A percentile compares a stretch with the other conserved stretches of the same genome.
phyloP scores from a whole-genome alignment of 2,113 vertebrate species.

The Falcunculus frontatus region DNA sequence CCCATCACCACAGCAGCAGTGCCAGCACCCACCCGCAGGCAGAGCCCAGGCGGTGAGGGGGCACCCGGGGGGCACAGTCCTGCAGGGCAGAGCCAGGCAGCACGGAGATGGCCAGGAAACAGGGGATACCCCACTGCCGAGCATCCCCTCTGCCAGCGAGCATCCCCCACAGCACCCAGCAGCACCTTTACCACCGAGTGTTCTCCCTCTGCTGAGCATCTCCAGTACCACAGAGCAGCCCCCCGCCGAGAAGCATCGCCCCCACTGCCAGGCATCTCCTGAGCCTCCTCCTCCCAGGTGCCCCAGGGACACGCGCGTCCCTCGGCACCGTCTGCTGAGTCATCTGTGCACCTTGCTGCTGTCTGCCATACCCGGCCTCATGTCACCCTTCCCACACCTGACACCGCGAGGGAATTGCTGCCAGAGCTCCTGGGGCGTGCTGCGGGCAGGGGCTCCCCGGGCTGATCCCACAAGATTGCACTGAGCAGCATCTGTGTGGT shows the following conservation, averaged over 20 bases:
- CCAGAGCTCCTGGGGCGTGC: not conserved
- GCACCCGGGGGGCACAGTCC: too few relatives aligned
- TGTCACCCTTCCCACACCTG: not conserved
- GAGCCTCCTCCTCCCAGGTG: not conserved
- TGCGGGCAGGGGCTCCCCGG: not conserved
- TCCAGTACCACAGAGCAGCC: not conserved
- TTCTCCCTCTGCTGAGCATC: not conserved
- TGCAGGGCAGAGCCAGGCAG: not conserved
- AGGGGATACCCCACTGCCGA: not conserved
- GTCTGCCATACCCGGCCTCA: not conserved
- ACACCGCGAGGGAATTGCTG: accelerated
- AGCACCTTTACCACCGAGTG: accelerated
- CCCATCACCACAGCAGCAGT: not conserved
- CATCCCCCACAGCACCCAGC: not conserved
- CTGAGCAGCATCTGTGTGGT: not conserved
- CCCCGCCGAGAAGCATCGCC: not conserved
- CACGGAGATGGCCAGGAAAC: too few relatives aligned
- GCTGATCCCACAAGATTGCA: not conserved
- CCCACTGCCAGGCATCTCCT: not conserved
- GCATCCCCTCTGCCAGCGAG: not conserved
- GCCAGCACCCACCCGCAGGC: not conserved
- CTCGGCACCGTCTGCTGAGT: not conserved
- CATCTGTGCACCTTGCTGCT: not conserved
- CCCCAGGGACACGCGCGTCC: not conserved
- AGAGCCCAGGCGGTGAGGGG: not conserved